Conservation (phyloP, 2,888 invertebrate genomes). For the Oligia strigilis region DNA sequence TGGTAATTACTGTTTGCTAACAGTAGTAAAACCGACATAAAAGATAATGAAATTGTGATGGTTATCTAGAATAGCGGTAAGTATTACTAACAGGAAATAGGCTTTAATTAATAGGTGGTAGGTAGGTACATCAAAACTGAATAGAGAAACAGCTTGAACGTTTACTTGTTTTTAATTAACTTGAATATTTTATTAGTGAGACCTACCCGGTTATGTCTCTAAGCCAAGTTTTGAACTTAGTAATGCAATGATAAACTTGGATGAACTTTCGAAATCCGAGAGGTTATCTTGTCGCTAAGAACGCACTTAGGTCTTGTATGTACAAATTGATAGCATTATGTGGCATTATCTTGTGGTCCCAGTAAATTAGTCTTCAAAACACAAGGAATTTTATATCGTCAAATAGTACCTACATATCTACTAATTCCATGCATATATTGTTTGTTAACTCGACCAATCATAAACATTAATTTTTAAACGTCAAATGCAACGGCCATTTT, state of each 20-base stretch:
- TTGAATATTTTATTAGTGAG: slow-evolving; percentile 4
- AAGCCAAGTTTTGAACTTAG: slow-evolving; percentile 20
- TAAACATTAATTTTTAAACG: slow-evolving; percentile 2
- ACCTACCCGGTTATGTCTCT: neutral
- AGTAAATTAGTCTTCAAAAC: slow-evolving; percentile 1
- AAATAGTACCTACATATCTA: neutral
- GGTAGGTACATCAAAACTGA: neutral
- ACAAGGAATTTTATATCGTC: neutral
- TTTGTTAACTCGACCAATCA: slow-evolving; percentile 3
- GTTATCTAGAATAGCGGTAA: slow-evolving; percentile 20
- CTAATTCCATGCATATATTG: neutral
- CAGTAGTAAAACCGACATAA: slow-evolving; percentile 28
- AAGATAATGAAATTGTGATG: slow-evolving; percentile 24
- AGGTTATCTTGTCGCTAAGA: slow-evolving; percentile 42
- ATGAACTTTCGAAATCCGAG: slow-evolving; percentile 43
- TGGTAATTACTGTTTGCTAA: slow-evolving; percentile 32
- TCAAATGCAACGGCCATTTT: slow-evolving; percentile 9
- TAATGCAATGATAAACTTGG: slow-evolving; percentile 39
- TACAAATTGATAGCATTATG: slow-evolving; percentile 48
- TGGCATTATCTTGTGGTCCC: slow-evolving; percentile 32
- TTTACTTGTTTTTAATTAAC: neutral
- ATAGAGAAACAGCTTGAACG: neutral
- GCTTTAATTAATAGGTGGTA: neutral
- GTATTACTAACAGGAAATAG: neutral
- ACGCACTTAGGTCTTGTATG: slow-evolving; percentile 23